Conservation (phyloP, 2,113 vertebrate genomes). For the Cavia porcellus region DNA sequence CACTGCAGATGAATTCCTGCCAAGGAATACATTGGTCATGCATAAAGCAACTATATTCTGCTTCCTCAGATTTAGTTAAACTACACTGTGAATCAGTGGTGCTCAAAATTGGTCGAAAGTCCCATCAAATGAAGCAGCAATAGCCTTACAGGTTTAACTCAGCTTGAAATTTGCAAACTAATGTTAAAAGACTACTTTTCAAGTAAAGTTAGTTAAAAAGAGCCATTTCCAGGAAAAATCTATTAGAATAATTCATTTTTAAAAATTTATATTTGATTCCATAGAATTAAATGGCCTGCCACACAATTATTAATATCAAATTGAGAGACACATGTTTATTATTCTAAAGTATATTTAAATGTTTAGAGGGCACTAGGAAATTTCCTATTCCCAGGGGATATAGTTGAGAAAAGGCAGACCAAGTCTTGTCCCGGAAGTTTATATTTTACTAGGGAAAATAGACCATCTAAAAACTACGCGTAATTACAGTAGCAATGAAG, state of each 20-base stretch:
- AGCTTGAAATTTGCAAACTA: constrained; percentile 49
- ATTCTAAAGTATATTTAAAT: neutral
- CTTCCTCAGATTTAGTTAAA: constrained; percentile 64
- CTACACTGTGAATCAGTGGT: constrained; percentile 62
- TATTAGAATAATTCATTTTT: constrained; percentile 55
- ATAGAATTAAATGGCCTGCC: neutral
- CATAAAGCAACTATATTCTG: constrained; percentile 59
- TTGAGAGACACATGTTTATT: neutral
- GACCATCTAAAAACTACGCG: neutral
- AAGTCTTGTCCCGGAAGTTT: neutral
- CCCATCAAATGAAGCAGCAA: constrained; percentile 33
- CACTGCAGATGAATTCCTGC: constrained; percentile 46
- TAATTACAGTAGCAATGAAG: neutral
- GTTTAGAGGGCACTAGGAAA: neutral
- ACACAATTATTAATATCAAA: neutral
- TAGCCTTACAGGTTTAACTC: constrained; percentile 37
- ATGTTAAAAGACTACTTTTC: constrained; percentile 44
- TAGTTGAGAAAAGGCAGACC: neutral
- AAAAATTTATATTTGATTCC: neutral
- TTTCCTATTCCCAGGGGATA: neutral
- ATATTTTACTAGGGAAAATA: neutral
- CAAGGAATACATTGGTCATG: constrained; percentile 61
- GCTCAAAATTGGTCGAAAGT: constrained; percentile 65
- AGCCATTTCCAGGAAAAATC: neutral
- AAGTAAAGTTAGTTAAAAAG: constrained; percentile 6